A percentile compares a stretch with the other conserved stretches of the same genome.
phyloP scores from a whole-genome alignment of 1,140 invertebrate genomes.

The Microvelia longipes region DNA sequence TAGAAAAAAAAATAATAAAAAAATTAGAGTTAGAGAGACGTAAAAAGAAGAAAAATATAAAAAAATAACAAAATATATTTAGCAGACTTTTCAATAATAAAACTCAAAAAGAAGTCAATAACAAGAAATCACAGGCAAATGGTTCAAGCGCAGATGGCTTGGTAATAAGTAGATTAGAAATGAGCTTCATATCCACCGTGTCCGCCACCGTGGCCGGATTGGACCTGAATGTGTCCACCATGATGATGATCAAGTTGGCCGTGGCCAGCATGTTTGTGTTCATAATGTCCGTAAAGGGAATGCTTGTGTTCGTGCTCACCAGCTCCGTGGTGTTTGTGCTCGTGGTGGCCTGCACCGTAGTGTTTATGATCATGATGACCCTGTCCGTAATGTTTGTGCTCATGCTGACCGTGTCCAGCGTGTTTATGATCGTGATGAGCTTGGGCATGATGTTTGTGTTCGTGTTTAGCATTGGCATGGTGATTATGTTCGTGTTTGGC shows the following conservation, averaged over 20 bases:
- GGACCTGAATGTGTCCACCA: not conserved
- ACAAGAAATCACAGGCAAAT: no score
- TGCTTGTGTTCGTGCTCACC: conserved; percentile 13
- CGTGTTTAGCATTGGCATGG: not conserved
- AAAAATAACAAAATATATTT: no score
- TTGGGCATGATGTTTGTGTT: conserved; percentile 1
- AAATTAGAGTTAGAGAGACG: no score
- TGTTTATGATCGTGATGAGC: conserved; percentile 4
- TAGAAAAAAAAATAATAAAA: no score
- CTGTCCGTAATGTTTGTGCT: conserved; percentile 14
- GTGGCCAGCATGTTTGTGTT: conserved; percentile 1
- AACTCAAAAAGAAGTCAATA: no score
- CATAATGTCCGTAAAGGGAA: conserved; percentile 1
- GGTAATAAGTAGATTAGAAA: no score
- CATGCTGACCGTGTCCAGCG: conserved; percentile 12
- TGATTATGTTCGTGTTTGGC: conserved; percentile 9
- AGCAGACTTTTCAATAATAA: no score
- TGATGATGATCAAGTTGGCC: not conserved
- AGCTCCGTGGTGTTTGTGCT: conserved; percentile 11
- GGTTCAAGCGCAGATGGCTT: no score
- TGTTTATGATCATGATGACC: conserved; percentile 13
- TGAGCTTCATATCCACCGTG: no score
- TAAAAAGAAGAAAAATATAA: no score
- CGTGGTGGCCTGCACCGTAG: conserved; percentile 6
- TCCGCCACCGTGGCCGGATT: not conserved